These are phyloP conservation scores for Drosophila nebulosa DNA, from an alignment of 1,140 invertebrate species.

Conservation along the genomic window DNA sequence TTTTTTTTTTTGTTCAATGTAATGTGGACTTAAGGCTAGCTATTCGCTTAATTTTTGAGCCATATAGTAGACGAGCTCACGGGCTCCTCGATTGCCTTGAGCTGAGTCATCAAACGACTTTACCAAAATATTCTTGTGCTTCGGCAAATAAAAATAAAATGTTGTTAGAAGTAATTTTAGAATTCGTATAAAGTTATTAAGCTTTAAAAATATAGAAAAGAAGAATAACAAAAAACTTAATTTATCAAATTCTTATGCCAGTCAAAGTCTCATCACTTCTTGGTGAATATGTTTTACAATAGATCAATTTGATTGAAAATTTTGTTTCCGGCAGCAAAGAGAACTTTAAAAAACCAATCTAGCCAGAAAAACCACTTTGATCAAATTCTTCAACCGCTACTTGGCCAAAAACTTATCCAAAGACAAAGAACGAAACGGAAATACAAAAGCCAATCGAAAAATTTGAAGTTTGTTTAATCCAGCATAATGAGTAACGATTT, in stretches of 20 bases:
- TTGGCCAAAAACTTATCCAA: neutral
- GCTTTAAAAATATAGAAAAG: no score
- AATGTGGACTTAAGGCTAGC: conserved; percentile 23
- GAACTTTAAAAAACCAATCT: conserved; percentile 21
- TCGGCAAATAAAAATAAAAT: conserved; percentile 5
- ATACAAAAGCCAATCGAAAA: conserved; percentile 24
- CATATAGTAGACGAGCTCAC: conserved; percentile 26
- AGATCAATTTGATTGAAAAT: neutral
- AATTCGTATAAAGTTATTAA: no score
- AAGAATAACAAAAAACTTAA: no score
- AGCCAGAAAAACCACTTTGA: conserved; percentile 49
- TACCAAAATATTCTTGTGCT: conserved; percentile 39
- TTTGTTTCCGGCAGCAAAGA: conserved; percentile 4
- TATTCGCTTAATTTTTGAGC: conserved; percentile 37
- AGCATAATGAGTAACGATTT: conserved; percentile 29
- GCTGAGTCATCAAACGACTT: conserved; percentile 8
- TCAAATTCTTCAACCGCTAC: neutral
- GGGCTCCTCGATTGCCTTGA: conserved; percentile 54
- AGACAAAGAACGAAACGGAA: conserved; percentile 60
- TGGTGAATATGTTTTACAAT: neutral
- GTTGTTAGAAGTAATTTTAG: neutral
- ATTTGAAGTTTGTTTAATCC: conserved; percentile 9
- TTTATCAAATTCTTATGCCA: no score
- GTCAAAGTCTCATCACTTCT: no score
- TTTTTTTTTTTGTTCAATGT: neutral